Evolutionary conservation across 2,113 vertebrate genomes (phyloP).

Genomic region (Laterallus jamaicensis): DNA sequence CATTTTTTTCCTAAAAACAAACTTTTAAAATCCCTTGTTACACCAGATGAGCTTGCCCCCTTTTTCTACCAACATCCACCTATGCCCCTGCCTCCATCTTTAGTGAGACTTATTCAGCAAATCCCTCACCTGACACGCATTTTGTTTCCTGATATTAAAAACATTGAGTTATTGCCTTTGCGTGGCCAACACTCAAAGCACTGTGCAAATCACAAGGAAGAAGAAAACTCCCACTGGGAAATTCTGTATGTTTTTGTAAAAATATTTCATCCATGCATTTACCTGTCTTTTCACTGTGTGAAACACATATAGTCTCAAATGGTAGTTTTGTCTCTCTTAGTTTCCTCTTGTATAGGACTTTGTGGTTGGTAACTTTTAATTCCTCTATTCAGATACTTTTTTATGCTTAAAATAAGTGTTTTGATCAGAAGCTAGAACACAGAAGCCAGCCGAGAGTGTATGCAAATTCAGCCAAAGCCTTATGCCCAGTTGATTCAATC

Average conservation of each 20-base stretch:
- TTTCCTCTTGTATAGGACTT: background rate
- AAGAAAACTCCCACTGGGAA: background rate
- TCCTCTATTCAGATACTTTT: background rate
- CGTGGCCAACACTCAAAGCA: fast-evolving
- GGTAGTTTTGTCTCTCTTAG: background rate
- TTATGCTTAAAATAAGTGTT: background rate
- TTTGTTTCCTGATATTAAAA: background rate
- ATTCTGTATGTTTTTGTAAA: background rate
- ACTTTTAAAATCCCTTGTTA: background rate
- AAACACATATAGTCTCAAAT: background rate
- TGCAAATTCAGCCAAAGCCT: constrained; percentile 41
- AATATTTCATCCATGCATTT: background rate
- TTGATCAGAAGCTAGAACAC: constrained; percentile 1
- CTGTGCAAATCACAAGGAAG: background rate
- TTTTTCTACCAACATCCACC: background rate
- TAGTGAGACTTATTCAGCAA: background rate
- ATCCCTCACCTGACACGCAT: background rate
- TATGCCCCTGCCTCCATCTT: background rate
- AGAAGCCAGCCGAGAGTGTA: background rate
- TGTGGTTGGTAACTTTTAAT: background rate
- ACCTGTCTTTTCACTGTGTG: background rate
- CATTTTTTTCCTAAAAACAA: background rate
- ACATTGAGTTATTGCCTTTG: background rate
- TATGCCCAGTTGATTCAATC: constrained; percentile 45
- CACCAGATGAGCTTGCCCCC: background rate